Conservation (phyloP, 2,113 vertebrate genomes). For the Misgurnus anguillicaudatus region DNA sequence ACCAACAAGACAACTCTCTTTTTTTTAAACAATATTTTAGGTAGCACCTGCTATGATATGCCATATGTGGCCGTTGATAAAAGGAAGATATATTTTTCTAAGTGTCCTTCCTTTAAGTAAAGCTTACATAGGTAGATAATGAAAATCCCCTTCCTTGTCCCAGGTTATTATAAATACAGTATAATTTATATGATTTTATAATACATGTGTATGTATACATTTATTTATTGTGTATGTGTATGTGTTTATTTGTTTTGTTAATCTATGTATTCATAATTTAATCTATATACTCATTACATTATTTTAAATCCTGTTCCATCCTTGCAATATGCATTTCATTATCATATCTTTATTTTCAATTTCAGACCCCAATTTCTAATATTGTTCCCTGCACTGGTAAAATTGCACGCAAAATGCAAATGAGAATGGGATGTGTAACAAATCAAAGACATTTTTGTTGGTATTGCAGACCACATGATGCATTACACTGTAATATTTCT, state of each 20-base stretch:
- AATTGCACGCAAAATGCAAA: conserved; percentile 36
- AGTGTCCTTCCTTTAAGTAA: conserved; percentile 45
- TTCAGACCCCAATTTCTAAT: conserved; percentile 34
- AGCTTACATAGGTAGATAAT: conserved; percentile 3
- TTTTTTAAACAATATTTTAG: conserved; percentile 8
- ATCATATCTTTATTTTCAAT: conserved; percentile 17
- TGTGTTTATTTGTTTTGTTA: conserved; percentile 1
- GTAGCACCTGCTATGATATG: conserved; percentile 19
- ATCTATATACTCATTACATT: conserved; percentile 14
- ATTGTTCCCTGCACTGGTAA: conserved; percentile 16
- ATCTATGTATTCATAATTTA: conserved; percentile 27
- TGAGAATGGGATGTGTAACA: conserved; percentile 23
- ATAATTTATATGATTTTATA: conserved; percentile 28
- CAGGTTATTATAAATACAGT: conserved; percentile 22
- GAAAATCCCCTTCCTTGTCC: conserved; percentile 8
- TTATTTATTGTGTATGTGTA: conserved; percentile 22
- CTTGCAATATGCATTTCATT: conserved; percentile 26
- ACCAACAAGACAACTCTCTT: neutral
- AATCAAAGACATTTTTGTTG: conserved; percentile 38
- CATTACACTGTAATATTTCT: conserved; percentile 29
- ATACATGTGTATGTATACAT: conserved; percentile 34
- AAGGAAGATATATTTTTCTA: conserved; percentile 41
- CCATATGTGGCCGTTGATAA: conserved; percentile 4
- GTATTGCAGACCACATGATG: conserved; percentile 30
- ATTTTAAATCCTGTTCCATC: neutral